phyloP scores from a whole-genome alignment of 2,797 vertebrate species.

The Ataeniobius toweri region DNA sequence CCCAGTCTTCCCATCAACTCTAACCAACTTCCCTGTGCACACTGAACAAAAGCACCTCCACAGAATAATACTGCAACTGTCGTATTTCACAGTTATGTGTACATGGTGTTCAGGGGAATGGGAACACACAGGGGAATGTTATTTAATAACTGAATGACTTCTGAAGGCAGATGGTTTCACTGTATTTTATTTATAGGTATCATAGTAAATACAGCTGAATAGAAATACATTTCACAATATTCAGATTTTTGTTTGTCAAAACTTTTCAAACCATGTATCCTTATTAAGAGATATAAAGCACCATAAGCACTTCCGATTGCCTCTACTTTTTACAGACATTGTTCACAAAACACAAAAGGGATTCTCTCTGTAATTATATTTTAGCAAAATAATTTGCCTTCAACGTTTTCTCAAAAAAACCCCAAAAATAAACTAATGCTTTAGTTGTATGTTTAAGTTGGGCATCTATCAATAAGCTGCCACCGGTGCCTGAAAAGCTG shows the following conservation, averaged over 20 bases:
- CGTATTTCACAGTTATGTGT: no score
- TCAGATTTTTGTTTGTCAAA: not conserved
- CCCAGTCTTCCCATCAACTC: no score
- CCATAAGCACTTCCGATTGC: not conserved
- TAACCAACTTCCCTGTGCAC: not conserved
- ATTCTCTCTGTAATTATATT: not conserved
- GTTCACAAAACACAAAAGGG: not conserved
- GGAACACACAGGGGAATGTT: no score
- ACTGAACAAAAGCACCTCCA: not conserved
- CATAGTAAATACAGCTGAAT: not conserved
- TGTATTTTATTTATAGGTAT: not conserved
- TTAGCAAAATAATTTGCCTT: not conserved
- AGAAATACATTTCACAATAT: not conserved
- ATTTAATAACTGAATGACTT: no score
- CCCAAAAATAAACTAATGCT: not conserved
- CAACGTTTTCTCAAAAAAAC: not conserved
- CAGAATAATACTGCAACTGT: not conserved
- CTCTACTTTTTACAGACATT: not conserved
- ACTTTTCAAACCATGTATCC: not conserved
- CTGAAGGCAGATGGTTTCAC: no score
- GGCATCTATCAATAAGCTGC: not conserved
- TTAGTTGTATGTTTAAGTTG: slow-evolving; percentile 2
- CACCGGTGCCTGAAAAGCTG: not conserved
- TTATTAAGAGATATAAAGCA: not conserved
- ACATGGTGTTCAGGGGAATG: no score